These are phyloP conservation scores for Meandrusa payeni DNA, from an alignment of 2,888 invertebrate genomes.

Conservation along the genomic window DNA sequence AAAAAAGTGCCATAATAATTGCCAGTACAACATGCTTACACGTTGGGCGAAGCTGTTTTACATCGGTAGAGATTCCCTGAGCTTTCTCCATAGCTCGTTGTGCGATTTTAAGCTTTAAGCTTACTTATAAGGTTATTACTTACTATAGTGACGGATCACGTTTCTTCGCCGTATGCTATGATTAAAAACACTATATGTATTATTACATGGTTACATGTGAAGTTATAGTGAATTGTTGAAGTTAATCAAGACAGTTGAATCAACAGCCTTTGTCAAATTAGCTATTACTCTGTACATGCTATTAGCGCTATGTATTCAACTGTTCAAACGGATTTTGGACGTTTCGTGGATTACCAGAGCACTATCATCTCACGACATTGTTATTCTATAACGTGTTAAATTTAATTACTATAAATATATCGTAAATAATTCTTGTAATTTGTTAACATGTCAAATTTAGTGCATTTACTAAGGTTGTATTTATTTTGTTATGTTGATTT, in stretches of 20 bases:
- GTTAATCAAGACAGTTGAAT: neutral
- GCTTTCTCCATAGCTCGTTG: no score
- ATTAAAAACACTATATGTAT: no score
- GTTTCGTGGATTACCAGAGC: neutral
- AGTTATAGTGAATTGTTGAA: no score
- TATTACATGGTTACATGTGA: no score
- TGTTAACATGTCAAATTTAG: slow-evolving; percentile 6
- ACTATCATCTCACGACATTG: neutral
- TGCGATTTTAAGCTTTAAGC: no score
- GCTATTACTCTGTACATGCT: slow-evolving; percentile 3
- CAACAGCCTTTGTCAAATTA: neutral
- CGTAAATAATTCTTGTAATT: slow-evolving; percentile 1
- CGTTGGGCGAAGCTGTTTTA: no score
- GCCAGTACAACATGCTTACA: no score
- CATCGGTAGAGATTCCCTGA: no score
- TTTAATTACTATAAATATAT: slow-evolving; percentile 9
- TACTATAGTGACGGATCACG: no score
- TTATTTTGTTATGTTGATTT: slow-evolving; percentile 20
- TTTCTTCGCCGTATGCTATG: no score
- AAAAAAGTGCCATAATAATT: no score
- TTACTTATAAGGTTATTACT: no score
- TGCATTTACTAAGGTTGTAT: slow-evolving; percentile 12
- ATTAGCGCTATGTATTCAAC: slow-evolving; percentile 4
- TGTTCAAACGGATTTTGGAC: neutral
- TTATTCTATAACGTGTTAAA: slow-evolving; percentile 5